These are phyloP conservation scores for Galemys pyrenaicus DNA, from an alignment of 2,113 vertebrate genomes.

Conservation along the genomic window DNA sequence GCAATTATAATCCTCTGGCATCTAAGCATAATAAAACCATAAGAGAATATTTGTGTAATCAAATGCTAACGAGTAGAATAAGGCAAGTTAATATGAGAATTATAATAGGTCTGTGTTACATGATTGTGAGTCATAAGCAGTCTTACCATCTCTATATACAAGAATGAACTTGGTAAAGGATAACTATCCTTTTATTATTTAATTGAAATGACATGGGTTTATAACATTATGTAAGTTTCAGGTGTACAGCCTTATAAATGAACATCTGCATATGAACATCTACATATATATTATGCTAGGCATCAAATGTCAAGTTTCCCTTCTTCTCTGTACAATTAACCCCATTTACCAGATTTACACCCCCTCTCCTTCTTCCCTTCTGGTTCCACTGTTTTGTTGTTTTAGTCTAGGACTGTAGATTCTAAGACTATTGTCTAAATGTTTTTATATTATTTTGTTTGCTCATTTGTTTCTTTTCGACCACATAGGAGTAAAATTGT, in stretches of 20 bases:
- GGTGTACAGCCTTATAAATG: neutral
- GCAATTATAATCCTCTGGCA: conserved; percentile 6
- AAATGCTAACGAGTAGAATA: conserved; percentile 42
- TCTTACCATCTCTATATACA: neutral
- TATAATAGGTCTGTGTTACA: neutral
- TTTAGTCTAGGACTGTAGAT: neutral
- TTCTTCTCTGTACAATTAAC: neutral
- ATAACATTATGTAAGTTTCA: neutral
- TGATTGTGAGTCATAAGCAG: neutral
- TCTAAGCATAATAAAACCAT: conserved; percentile 24
- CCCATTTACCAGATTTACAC: neutral
- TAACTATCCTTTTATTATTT: neutral
- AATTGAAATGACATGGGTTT: neutral
- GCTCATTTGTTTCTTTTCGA: neutral
- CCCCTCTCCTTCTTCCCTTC: neutral
- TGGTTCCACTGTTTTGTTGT: neutral
- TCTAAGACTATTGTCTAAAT: neutral
- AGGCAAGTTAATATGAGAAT: conserved; percentile 32
- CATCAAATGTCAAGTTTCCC: neutral
- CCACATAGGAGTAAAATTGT: neutral
- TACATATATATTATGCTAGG: neutral
- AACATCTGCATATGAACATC: neutral
- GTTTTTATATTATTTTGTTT: neutral
- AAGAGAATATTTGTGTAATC: conserved; percentile 47
- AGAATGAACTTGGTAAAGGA: neutral